Evolutionary conservation across 2,797 vertebrate species (phyloP).

Genomic region (Halcyon smyrnensis): DNA sequence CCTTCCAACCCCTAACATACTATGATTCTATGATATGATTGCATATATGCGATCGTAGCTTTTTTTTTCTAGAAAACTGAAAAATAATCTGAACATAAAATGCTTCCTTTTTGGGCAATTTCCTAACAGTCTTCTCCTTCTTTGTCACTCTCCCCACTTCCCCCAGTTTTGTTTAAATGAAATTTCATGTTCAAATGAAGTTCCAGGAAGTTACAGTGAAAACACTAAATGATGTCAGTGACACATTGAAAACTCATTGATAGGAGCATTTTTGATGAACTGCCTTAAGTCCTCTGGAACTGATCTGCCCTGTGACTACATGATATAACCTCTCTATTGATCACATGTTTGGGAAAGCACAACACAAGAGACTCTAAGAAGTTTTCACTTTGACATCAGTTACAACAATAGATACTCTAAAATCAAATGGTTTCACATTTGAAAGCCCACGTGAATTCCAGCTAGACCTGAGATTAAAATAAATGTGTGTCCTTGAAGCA

Average conservation of each 20-base stretch:
- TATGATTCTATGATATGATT: neutral
- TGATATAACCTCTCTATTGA: neutral
- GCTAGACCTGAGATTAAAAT: neutral
- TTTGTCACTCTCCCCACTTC: neutral
- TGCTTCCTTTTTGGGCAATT: neutral
- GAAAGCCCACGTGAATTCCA: neutral
- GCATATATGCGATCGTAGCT: too few relatives aligned
- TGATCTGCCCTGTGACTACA: neutral
- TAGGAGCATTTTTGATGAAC: neutral
- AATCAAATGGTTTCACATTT: neutral
- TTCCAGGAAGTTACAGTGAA: neutral
- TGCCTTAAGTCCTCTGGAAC: neutral
- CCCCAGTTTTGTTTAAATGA: neutral
- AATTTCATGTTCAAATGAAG: neutral
- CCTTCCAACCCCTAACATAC: too few relatives aligned
- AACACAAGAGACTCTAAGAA: neutral
- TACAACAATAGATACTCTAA: neutral
- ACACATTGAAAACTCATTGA: neutral
- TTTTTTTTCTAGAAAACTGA: neutral
- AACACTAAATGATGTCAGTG: neutral
- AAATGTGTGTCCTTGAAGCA: neutral
- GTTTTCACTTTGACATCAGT: neutral
- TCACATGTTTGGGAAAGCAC: neutral
- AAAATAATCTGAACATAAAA: neutral
- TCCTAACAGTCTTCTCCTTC: neutral